These are phyloP conservation scores for Dolichotis patagonum DNA, from an alignment of 2,113 vertebrate species.

Conservation along the genomic window DNA sequence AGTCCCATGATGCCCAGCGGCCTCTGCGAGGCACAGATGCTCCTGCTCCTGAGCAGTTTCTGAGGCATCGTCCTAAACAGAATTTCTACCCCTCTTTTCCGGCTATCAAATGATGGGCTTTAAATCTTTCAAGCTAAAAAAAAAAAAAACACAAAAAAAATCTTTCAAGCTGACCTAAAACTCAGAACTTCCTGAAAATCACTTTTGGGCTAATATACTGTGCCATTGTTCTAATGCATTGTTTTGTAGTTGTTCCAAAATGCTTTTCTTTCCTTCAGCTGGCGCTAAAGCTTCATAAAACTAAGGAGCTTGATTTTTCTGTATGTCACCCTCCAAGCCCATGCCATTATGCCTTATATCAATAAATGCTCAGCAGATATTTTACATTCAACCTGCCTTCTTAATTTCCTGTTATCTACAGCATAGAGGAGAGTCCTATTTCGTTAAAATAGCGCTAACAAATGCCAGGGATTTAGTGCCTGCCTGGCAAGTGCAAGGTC, in stretches of 20 bases:
- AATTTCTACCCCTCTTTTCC: neutral
- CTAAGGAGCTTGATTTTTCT: neutral
- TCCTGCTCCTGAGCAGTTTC: neutral
- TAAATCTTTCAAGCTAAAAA: neutral
- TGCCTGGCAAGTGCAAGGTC: too few species aligned
- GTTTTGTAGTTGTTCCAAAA: neutral
- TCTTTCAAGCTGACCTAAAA: constrained; percentile 11
- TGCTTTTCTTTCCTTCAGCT: neutral
- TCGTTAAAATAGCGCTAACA: neutral
- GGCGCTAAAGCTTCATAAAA: neutral
- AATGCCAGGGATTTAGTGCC: too few species aligned
- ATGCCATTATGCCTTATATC: neutral
- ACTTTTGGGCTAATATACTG: neutral
- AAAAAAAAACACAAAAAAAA: too few species aligned
- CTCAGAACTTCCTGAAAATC: neutral
- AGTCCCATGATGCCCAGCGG: neutral
- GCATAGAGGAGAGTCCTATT: neutral
- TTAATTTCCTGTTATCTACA: neutral
- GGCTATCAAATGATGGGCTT: neutral
- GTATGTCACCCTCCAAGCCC: neutral
- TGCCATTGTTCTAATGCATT: neutral
- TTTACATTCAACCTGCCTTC: neutral
- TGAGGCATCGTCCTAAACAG: neutral
- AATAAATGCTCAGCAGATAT: neutral
- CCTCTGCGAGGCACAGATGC: neutral